Evolutionary conservation across 1,140 invertebrate genomes (phyloP).

Genomic region (Drosophila rufa): DNA sequence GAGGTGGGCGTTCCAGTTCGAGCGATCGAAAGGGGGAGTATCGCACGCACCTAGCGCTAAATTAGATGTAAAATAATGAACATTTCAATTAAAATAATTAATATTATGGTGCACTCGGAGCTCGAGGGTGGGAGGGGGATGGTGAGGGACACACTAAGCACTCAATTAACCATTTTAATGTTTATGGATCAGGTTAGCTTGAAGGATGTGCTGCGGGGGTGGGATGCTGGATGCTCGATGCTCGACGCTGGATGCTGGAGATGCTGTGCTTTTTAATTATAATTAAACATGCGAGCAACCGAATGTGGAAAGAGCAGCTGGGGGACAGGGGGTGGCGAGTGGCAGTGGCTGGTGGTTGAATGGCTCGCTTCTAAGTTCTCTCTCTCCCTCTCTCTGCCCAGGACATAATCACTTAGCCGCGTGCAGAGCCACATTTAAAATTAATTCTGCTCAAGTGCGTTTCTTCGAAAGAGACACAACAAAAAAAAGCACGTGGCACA

Average conservation of each 20-base stretch:
- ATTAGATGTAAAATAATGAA: slow-evolving; percentile 85
- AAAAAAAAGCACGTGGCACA: slow-evolving; percentile 42
- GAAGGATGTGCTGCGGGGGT: slow-evolving; percentile 35
- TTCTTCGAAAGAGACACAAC: slow-evolving; percentile 58
- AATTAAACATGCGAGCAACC: slow-evolving; percentile 83
- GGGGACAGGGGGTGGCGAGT: slow-evolving; percentile 32
- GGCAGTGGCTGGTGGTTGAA: slow-evolving; percentile 42
- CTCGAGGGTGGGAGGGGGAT: slow-evolving; percentile 1
- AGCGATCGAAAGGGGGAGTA: slow-evolving; percentile 8
- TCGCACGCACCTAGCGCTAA: slow-evolving; percentile 65
- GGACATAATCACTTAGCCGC: slow-evolving; percentile 81
- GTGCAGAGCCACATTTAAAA: slow-evolving; percentile 83
- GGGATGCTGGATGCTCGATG: neutral
- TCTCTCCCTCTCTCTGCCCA: slow-evolving; percentile 21
- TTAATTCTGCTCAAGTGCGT: slow-evolving; percentile 85
- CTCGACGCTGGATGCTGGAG: slow-evolving; percentile 5
- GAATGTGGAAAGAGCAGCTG: slow-evolving; percentile 14
- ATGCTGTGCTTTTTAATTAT: slow-evolving; percentile 84
- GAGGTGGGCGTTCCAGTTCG: neutral
- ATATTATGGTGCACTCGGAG: slow-evolving; percentile 66
- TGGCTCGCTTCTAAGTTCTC: slow-evolving; percentile 39
- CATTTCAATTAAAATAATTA: slow-evolving; percentile 85
- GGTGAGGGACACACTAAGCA: slow-evolving; percentile 74
- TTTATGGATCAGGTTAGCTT: slow-evolving; percentile 66
- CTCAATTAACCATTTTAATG: slow-evolving; percentile 85